Conservation (phyloP, 1,140 invertebrate species). For the Periplaneta americana region DNA sequence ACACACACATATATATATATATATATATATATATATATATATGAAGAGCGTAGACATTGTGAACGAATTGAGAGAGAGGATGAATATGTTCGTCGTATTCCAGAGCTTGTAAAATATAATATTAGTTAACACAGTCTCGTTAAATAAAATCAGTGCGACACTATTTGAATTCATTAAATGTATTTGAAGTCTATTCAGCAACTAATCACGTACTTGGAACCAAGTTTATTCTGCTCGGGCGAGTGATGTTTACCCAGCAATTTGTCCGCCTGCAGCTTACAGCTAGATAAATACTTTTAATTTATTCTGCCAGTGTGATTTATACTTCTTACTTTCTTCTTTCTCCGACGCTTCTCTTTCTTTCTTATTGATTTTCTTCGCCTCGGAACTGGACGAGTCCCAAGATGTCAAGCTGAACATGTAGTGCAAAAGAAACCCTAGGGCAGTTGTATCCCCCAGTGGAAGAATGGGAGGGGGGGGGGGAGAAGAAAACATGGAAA, state of each 20-base stretch:
- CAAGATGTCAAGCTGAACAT: not conserved
- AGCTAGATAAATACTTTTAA: not conserved
- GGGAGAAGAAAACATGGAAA: no score
- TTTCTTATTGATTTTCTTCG: not conserved
- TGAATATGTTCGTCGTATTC: no score
- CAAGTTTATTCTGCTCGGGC: not conserved
- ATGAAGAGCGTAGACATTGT: no score
- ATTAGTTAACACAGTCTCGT: not conserved
- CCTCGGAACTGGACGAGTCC: not conserved
- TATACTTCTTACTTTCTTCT: not conserved
- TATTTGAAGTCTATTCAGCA: not conserved
- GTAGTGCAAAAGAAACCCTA: not conserved
- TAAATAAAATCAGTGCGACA: not conserved
- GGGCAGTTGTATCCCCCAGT: not conserved
- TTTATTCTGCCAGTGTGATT: not conserved
- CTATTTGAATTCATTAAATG: not conserved
- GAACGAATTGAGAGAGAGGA: no score
- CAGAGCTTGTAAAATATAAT: not conserved
- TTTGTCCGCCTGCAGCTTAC: no score
- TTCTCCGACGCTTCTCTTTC: not conserved
- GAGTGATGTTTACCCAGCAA: not conserved
- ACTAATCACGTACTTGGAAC: not conserved
- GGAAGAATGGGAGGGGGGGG: no score
- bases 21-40: no score
- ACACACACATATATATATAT: no score